Evolutionary conservation across 2,113 vertebrate genomes (phyloP).

Genomic region (Zapornia atra): DNA sequence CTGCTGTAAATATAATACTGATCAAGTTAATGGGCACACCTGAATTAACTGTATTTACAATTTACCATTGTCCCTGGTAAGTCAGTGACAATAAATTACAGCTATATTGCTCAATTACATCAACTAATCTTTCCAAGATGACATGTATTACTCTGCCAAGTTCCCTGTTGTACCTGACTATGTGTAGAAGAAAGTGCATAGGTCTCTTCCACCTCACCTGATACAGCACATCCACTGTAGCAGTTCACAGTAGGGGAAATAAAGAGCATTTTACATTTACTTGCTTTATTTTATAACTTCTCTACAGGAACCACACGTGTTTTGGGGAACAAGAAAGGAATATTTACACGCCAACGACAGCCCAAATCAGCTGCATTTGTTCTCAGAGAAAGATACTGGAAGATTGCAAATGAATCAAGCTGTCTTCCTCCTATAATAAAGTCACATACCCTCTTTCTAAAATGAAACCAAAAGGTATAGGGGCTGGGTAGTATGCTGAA

Average conservation of each 20-base stretch:
- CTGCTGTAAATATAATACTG: not conserved
- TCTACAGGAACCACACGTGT: slow-evolving; percentile 80
- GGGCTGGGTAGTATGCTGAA: not conserved
- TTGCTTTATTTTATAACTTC: not conserved
- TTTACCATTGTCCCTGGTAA: no score
- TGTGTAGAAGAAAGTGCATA: not conserved
- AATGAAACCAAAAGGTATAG: slow-evolving; percentile 54
- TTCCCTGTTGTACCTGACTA: not conserved
- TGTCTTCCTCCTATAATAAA: slow-evolving; percentile 70
- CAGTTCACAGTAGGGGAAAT: not conserved
- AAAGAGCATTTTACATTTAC: not conserved
- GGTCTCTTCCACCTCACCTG: slow-evolving; percentile 1
- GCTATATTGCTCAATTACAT: not conserved
- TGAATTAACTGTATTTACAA: not conserved
- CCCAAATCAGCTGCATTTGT: slow-evolving; percentile 91
- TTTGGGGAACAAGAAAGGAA: slow-evolving; percentile 92
- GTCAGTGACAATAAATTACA: not conserved
- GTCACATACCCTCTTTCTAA: slow-evolving; percentile 65
- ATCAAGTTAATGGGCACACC: not conserved
- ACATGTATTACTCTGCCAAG: not conserved
- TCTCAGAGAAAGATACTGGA: slow-evolving; percentile 92
- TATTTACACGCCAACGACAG: slow-evolving; percentile 93
- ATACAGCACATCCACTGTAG: not conserved
- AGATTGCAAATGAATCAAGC: slow-evolving; percentile 86
- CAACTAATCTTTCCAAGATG: not conserved